Percentiles rank a stretch among this genome's conserved stretches.
Evolutionary conservation across 2,888 invertebrate species (phyloP).

Genomic region (Julus scanicus): DNA sequence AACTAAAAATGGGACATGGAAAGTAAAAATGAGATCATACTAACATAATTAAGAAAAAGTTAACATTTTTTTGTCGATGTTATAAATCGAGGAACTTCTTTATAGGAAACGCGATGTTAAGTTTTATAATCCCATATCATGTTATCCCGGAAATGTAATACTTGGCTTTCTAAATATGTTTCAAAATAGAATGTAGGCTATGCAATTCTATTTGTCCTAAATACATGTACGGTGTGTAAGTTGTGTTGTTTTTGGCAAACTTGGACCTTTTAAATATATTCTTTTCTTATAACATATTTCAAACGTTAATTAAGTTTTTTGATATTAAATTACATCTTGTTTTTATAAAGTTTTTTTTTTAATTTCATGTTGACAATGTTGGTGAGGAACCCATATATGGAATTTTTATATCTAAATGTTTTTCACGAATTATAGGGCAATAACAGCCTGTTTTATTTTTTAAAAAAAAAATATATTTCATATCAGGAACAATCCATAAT

Average conservation of each 20-base stretch:
- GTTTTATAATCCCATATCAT: not conserved
- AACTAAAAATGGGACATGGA: constrained; percentile 29
- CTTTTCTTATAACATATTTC: not conserved
- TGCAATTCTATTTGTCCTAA: not conserved
- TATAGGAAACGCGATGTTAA: not conserved
- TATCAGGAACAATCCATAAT: constrained; percentile 45
- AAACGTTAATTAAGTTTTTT: constrained; percentile 7
- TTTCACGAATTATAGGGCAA: constrained; percentile 11
- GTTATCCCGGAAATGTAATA: constrained; percentile 15
- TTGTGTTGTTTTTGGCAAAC: constrained; percentile 20
- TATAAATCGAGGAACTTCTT: not conserved
- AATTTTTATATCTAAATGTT: constrained; percentile 36
- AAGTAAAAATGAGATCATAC: constrained; percentile 4
- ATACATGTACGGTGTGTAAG: not conserved
- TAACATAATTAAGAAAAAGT: constrained; percentile 18
- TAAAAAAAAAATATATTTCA: not conserved
- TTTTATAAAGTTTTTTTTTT: not conserved
- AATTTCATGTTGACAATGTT: not conserved
- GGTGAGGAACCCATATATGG: not conserved
- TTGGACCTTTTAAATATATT: not conserved
- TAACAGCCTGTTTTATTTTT: constrained; percentile 42
- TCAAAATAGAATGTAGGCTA: constrained; percentile 15
- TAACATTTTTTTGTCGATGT: not conserved
- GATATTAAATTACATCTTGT: not conserved
- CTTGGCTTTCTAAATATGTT: not conserved